phyloP scores from a whole-genome alignment of 2,113 vertebrate genomes.

The Cricetomys ansorgei region DNA sequence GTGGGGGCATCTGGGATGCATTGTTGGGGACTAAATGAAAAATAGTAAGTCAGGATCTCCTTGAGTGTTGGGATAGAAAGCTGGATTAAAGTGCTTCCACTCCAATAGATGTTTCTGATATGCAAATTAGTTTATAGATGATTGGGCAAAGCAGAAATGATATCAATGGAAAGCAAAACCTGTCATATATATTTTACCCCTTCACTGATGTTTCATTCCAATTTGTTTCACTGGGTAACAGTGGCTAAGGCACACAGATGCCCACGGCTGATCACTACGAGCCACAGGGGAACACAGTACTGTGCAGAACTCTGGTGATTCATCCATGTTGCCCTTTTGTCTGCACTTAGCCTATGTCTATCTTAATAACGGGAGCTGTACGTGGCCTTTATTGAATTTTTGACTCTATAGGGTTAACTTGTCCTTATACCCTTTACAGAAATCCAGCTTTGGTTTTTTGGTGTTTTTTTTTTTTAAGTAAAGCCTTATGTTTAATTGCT shows the following conservation, averaged over 20 bases:
- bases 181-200: not conserved
- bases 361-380: not conserved
- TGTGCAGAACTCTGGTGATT: not conserved
- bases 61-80: not conserved
- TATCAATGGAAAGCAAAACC: conserved; percentile 2
- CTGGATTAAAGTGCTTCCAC: not conserved
- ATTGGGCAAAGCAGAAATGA: conserved; percentile 17
- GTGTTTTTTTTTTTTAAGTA: too few species aligned
- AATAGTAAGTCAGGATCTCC: not conserved
- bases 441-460: not conserved
- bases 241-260: not conserved
- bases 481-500: conserved; percentile 1
- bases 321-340: not conserved
- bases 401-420: not conserved
- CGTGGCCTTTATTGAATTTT: conserved; percentile 21
- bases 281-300: not conserved
- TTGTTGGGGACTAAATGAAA: not conserved
- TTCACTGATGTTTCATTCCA: not conserved
- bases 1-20: too few species aligned
- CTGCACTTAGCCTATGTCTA: not conserved
- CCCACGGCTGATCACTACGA: not conserved
- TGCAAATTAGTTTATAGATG: not conserved
- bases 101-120: not conserved
- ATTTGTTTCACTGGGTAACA: conserved; percentile 7
- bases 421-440: conserved; percentile 11